A percentile compares a stretch with the other conserved stretches of the same genome.
phyloP scores from a whole-genome alignment of 2,113 vertebrate species.

The Asarcornis scutulata region DNA sequence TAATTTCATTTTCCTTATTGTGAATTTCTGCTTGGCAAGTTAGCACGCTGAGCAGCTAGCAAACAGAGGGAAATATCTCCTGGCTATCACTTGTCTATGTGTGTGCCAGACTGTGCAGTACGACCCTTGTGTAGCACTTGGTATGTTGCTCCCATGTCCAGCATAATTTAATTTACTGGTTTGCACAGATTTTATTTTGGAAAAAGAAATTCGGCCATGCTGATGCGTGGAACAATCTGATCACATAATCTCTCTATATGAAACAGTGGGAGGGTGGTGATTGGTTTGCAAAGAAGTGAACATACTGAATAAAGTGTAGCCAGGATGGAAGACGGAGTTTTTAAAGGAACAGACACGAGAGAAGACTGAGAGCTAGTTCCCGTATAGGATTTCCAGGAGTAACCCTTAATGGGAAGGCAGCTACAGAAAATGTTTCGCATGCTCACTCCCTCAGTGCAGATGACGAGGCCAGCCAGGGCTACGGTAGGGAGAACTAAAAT shows the following conservation, averaged over 20 bases:
- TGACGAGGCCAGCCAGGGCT: background rate
- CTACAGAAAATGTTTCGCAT: background rate
- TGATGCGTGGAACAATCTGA: background rate
- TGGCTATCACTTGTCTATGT: background rate
- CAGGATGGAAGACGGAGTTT: background rate
- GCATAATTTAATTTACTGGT: background rate
- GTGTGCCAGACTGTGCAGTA: background rate
- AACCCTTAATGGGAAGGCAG: background rate
- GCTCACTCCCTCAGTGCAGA: background rate
- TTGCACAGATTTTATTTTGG: background rate
- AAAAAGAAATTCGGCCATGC: background rate
- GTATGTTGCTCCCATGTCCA: background rate
- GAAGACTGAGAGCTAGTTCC: background rate
- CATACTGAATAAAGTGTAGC: background rate
- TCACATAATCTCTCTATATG: background rate
- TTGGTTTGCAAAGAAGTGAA: background rate
- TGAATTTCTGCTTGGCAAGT: slow-evolving; percentile 1
- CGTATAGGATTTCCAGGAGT: background rate
- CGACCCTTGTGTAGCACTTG: background rate
- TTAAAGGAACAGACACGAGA: background rate
- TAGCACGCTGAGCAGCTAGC: background rate
- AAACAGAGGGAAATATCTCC: background rate
- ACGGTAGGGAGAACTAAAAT: background rate
- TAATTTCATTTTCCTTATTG: background rate
- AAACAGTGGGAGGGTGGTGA: background rate